Percentiles rank a stretch among this genome's conserved stretches.
These are phyloP conservation scores for Bombyx mandarina DNA, from an alignment of 1,140 invertebrate genomes.

Conservation along the genomic window DNA sequence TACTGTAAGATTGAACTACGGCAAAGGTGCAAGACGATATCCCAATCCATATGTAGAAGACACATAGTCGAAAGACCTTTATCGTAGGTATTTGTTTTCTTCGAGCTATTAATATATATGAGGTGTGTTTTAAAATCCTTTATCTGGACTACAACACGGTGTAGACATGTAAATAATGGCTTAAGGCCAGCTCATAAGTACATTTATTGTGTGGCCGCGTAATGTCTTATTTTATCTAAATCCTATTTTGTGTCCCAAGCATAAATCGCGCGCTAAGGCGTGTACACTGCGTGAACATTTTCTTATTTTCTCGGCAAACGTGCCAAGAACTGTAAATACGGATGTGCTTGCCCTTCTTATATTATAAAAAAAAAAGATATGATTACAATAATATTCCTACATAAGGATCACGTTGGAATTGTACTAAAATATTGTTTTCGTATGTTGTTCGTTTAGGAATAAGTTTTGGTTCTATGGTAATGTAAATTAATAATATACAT, in stretches of 20 bases:
- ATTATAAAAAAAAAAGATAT: slow-evolving; percentile 14
- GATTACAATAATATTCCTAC: slow-evolving; percentile 8
- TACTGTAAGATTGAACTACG: too few relatives aligned
- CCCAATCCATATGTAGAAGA: too few relatives aligned
- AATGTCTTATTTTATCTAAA: slow-evolving; percentile 60
- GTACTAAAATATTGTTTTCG: too few relatives aligned
- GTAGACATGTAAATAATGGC: slow-evolving; percentile 39
- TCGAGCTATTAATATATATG: too few relatives aligned
- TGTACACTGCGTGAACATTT: slow-evolving; percentile 59
- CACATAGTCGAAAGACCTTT: too few relatives aligned
- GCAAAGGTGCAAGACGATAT: too few relatives aligned
- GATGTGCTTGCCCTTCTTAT: slow-evolving; percentile 26
- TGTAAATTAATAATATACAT: too few relatives aligned
- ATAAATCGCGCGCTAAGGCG: slow-evolving; percentile 59
- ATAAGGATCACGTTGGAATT: background rate
- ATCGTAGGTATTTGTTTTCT: too few relatives aligned
- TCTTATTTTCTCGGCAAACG: slow-evolving; percentile 59
- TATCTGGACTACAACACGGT: slow-evolving; percentile 8
- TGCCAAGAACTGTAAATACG: slow-evolving; percentile 63
- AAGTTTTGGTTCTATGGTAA: too few relatives aligned
- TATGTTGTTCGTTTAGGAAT: too few relatives aligned
- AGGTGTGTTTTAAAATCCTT: background rate
- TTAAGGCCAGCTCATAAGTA: slow-evolving; percentile 25
- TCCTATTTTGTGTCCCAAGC: slow-evolving; percentile 60
- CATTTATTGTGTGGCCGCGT: slow-evolving; percentile 34